These are phyloP conservation scores for Camponotus fellah DNA, from an alignment of 2,888 invertebrate species.

Conservation along the genomic window DNA sequence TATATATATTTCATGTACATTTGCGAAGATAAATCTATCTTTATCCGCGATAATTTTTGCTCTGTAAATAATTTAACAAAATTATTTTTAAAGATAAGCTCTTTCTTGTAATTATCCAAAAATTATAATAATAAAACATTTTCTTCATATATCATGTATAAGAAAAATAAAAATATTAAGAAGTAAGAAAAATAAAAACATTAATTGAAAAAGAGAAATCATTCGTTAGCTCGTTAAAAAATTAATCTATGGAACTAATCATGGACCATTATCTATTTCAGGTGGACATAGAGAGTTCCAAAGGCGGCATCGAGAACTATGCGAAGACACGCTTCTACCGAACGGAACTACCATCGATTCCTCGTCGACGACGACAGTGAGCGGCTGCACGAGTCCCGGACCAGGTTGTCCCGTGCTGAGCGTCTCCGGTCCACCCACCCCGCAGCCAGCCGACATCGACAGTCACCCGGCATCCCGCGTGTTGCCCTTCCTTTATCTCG, in stretches of 20 bases:
- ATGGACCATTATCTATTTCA: conserved; percentile 82
- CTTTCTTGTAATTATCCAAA: not conserved
- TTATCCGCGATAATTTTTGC: conserved; percentile 8
- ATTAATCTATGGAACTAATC: not conserved
- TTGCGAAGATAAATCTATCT: not conserved
- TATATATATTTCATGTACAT: conserved; percentile 3
- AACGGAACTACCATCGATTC: conserved; percentile 77
- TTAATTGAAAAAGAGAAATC: not conserved
- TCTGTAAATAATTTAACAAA: conserved; percentile 4
- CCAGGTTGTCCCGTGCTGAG: conserved; percentile 82
- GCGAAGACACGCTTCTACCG: conserved; percentile 90
- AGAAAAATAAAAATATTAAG: not conserved
- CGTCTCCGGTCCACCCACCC: conserved; percentile 79
- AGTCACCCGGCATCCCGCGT: conserved; percentile 92
- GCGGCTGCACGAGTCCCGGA: conserved; percentile 86
- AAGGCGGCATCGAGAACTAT: conserved; percentile 90
- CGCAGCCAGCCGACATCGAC: conserved; percentile 89
- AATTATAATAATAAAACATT: not conserved
- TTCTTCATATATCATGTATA: not conserved
- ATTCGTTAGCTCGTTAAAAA: not conserved
- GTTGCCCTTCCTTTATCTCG: conserved; percentile 93
- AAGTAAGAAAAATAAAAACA: not conserved
- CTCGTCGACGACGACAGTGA: conserved; percentile 82
- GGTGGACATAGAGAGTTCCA: conserved; percentile 91
- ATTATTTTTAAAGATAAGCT: not conserved